These are phyloP conservation scores for Silurus meridionalis DNA, from an alignment of 2,113 vertebrate genomes.

Conservation along the genomic window DNA sequence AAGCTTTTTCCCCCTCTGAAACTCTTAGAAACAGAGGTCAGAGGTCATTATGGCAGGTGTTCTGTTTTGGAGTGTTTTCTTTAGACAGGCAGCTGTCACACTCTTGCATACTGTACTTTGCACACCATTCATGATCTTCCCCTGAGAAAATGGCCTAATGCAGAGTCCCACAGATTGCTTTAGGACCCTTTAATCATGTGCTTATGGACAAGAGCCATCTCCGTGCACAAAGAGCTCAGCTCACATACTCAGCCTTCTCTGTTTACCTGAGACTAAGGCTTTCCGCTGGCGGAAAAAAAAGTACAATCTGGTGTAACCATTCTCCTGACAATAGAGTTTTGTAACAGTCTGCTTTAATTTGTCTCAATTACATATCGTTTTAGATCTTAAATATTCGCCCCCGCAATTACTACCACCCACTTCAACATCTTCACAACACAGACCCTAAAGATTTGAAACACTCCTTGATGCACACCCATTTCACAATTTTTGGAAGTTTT, in stretches of 20 bases:
- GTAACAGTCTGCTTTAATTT: conserved; percentile 30
- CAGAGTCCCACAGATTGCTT: conserved; percentile 9
- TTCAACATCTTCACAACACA: conserved; percentile 16
- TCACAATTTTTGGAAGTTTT: conserved; percentile 48
- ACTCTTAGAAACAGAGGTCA: not conserved
- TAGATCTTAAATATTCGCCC: conserved; percentile 12
- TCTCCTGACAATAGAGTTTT: not conserved
- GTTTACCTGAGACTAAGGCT: not conserved
- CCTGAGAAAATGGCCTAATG: conserved; percentile 18
- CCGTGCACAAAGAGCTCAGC: not conserved
- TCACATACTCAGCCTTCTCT: not conserved
- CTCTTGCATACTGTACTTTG: not conserved
- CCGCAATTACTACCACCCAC: conserved; percentile 4
- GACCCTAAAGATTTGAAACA: conserved; percentile 46
- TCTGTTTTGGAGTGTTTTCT: not conserved
- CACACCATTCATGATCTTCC: not conserved
- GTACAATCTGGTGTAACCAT: conserved; percentile 8
- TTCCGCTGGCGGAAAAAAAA: conserved; percentile 4
- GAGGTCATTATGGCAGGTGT: not conserved
- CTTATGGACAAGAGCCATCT: conserved; percentile 1
- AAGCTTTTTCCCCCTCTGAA: not conserved
- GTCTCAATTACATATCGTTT: not conserved
- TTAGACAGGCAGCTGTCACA: not conserved
- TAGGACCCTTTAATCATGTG: conserved; percentile 18
- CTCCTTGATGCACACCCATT: conserved; percentile 42